Evolutionary conservation across 1,140 invertebrate species (phyloP), one percentile per base, ranked within the genome.

Genomic region (Bombus sylvicola): DNA sequence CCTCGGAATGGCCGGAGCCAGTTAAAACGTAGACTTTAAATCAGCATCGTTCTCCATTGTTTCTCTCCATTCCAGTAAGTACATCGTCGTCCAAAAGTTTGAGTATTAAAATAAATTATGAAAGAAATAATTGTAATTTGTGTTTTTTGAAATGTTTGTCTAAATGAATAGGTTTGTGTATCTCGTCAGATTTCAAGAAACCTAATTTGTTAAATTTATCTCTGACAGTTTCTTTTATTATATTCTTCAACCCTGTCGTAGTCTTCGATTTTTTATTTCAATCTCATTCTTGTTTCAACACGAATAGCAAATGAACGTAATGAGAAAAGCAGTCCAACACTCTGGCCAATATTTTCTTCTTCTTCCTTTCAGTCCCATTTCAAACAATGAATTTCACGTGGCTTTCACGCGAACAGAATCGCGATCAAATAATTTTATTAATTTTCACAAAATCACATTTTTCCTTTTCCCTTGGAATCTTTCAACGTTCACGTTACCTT

Each of bases 21-120:
- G 66, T 69, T 80, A 31, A 66, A 80, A 80, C 15, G 43, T 18
- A 41, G 77, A 68, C 22, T 47, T 68, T 34, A 68, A 41, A 79
- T 68, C 62, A 68, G n/a, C 62, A 53, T 80, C 78, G 66, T 15
- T 25, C 13, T 73, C 18, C 18, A 53, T 39, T 31, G 25, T 28
- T n/a, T n/a, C 59, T 39, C 18, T 57, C 39, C 53, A 28, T n/a
- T 31, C 8, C 13, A 10, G n/a, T 13, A n/a, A 62, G 5, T 73
- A 31, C 22, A 73, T 31, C 15, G 15, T 72, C 12, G 22, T 37
- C 0, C 22, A 1, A 71, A 41, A 71, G 4, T 71, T 39, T 71
- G 0, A 12, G 13, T 53, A 53, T 53, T 22, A 8, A 22, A 22
- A 53, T 53, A 53, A 53, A 53, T 22, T 53, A 53, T 8, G 47